Percentiles rank a stretch among this genome's conserved stretches.
Evolutionary conservation across 2,888 invertebrate genomes (phyloP).

Genomic region (Ochropleura plecta): DNA sequence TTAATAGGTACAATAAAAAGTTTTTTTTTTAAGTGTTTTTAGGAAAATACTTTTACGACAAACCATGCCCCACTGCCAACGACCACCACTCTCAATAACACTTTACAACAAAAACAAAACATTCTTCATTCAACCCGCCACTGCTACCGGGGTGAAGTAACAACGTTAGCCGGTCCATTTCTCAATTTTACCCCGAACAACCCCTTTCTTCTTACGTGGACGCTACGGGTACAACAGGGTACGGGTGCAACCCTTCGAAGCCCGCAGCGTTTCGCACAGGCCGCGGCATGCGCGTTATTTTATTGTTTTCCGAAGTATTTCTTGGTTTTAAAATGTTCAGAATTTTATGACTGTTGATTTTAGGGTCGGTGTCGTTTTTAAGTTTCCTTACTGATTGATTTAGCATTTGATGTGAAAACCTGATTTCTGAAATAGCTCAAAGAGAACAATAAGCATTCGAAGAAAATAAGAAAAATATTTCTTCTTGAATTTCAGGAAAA

Average conservation of each 20-base stretch:
- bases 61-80: not conserved
- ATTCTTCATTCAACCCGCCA: conserved; percentile 85
- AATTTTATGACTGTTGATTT: conserved; percentile 62
- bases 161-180: conserved; percentile 90
- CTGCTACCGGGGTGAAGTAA: conserved; percentile 85
- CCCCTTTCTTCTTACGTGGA: conserved; percentile 84
- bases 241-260: conserved; percentile 83
- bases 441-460: not conserved
- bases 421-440: not conserved
- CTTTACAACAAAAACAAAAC: conserved; percentile 80
- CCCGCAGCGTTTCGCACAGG: conserved; percentile 79
- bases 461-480: not conserved
- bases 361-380: conserved; percentile 6
- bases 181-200: conserved; percentile 86
- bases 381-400: not conserved
- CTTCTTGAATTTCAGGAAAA: not conserved
- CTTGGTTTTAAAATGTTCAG: conserved; percentile 69
- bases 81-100: conserved; percentile 70
- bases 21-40: not conserved
- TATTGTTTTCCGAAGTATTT: conserved; percentile 84
- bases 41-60: too few relatives aligned
- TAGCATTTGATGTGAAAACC: not conserved
- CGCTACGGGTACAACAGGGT: conserved; percentile 63
- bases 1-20: not conserved
- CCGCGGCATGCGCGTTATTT: conserved; percentile 79